Evolutionary conservation across 2,113 vertebrate species (phyloP).

Genomic region (Sarotherodon lohbergeri): DNA sequence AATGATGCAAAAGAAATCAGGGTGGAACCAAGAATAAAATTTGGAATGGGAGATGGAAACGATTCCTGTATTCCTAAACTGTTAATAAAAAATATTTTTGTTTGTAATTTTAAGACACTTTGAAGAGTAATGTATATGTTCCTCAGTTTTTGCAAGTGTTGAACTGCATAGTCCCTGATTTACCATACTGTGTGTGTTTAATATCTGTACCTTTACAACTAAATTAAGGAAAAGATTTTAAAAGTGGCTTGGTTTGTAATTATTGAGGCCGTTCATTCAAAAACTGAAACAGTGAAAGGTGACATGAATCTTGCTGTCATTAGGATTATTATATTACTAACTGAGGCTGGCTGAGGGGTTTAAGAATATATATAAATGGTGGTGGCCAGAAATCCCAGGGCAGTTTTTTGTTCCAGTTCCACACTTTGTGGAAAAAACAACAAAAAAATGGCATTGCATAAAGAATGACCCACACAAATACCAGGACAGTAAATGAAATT

Average conservation of each 20-base stretch:
- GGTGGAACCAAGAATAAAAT: not conserved
- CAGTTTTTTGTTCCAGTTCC: not conserved
- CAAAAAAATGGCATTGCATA: not conserved
- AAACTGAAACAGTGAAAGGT: not conserved
- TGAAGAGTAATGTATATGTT: not conserved
- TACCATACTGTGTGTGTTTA: not conserved
- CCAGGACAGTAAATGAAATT: not conserved
- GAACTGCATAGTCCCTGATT: not conserved
- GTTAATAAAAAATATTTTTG: slow-evolving; percentile 68
- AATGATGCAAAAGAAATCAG: not conserved
- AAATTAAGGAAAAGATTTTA: not conserved
- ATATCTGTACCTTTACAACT: not conserved
- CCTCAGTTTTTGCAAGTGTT: not conserved
- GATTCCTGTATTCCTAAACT: slow-evolving; percentile 55
- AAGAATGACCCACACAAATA: not conserved
- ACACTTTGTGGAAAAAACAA: not conserved
- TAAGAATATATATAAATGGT: not conserved
- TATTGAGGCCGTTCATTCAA: not conserved
- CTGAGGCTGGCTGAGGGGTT: not conserved
- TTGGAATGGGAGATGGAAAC: slow-evolving; percentile 21
- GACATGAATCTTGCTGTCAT: not conserved
- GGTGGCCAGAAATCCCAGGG: not conserved
- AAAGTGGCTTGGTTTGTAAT: not conserved
- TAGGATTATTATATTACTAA: not conserved
- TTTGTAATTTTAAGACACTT: not conserved